These are phyloP conservation scores for Tympanuchus pallidicinctus DNA, from an alignment of 2,113 vertebrate species.

Conservation along the genomic window DNA sequence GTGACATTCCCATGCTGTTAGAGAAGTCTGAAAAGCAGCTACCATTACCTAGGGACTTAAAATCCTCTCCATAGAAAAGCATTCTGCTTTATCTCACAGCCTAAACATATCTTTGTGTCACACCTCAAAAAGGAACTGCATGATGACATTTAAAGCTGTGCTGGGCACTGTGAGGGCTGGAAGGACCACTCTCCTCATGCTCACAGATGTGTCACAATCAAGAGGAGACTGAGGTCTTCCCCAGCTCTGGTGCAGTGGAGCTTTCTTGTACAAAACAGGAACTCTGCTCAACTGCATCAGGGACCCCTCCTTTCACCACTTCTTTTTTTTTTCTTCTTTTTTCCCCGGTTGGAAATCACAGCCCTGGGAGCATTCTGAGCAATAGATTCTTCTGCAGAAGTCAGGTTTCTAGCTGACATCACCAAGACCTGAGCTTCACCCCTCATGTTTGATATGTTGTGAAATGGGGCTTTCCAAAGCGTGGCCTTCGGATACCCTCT, in stretches of 20 bases:
- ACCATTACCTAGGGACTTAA: not conserved
- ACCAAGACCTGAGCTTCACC: not conserved
- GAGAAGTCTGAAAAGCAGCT: not conserved
- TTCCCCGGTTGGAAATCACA: not conserved
- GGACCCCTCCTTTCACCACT: not conserved
- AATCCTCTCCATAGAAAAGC: not conserved
- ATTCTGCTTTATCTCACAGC: not conserved
- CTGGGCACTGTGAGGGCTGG: not conserved
- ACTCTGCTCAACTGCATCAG: not conserved
- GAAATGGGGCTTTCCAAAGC: not conserved
- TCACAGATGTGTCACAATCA: not conserved
- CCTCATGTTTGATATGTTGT: not conserved
- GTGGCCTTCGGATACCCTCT: not conserved
- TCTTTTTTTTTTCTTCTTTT: not conserved
- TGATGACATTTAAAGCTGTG: not conserved
- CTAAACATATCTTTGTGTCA: not conserved
- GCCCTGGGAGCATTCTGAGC: not conserved
- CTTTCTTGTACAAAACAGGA: not conserved
- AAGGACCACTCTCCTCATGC: not conserved
- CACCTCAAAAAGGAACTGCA: not conserved
- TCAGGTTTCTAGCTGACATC: conserved; percentile 19
- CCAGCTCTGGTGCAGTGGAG: not conserved
- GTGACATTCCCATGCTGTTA: not conserved
- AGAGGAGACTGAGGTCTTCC: not conserved
- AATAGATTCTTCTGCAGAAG: not conserved